Evolutionary conservation across 1,140 invertebrate species (phyloP).

Genomic region (Cecropterus lyciades): DNA sequence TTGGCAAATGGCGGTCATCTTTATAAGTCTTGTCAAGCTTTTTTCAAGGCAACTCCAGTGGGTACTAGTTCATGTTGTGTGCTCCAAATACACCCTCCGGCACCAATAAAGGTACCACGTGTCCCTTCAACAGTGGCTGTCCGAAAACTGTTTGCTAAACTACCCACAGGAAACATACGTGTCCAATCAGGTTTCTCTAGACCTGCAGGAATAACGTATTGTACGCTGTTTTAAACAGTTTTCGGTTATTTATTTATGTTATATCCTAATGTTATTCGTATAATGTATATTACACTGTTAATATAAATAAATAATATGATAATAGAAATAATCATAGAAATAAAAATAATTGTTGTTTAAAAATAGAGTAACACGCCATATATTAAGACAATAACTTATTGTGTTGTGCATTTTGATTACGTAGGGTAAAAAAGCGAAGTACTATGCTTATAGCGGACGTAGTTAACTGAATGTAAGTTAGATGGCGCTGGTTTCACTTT

Average conservation of each 20-base stretch:
- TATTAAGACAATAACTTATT: no score
- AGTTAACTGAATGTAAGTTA: no score
- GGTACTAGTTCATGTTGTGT: constrained; percentile 33
- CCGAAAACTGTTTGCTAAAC: constrained; percentile 34
- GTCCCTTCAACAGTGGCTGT: constrained; percentile 22
- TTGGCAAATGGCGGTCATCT: constrained; percentile 52
- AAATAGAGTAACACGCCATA: no score
- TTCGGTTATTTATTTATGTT: not conserved
- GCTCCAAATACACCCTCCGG: constrained; percentile 36
- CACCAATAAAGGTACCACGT: constrained; percentile 10
- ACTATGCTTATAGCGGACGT: no score
- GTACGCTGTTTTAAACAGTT: not conserved
- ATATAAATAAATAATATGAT: not conserved
- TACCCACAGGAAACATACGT: constrained; percentile 48
- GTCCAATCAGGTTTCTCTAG: constrained; percentile 35
- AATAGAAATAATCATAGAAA: no score
- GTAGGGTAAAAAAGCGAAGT: no score
- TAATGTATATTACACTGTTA: no score
- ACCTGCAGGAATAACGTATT: constrained; percentile 19
- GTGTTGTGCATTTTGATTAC: no score
- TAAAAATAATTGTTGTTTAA: no score
- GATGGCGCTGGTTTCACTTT: no score
- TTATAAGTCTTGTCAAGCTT: constrained; percentile 45
- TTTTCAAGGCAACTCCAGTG: constrained; percentile 53
- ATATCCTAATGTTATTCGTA: not conserved